Evolutionary conservation across 2,888 invertebrate species (phyloP), one percentile per base, ranked within the genome.

Genomic region (Exephanes ischioxanthus): DNA sequence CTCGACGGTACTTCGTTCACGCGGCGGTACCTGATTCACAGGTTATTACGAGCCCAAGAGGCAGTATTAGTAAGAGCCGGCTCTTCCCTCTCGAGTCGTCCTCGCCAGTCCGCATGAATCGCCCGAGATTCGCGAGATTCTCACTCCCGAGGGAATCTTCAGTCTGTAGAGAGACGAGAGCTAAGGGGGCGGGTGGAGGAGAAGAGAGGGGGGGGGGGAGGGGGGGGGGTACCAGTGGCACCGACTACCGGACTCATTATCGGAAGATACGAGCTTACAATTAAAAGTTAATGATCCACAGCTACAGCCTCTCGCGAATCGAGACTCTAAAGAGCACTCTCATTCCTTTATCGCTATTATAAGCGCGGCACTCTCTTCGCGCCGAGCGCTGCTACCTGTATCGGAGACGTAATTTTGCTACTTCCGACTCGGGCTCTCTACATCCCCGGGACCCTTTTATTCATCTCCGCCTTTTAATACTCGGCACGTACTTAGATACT

Each of bases 251-350:
- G 83, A 80, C 87, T 87, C 86, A 87, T 88, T 88, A 88, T 88
- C 85, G 87, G 80, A 45, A 82, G 86, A 88, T 85, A 85, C 85
- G 85, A 82, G 87, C 83, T 85, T 82, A 88, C 88, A 88, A 88
- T 88, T 88, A 88, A 87, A 88, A 86, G 86, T 88, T 86, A 88
- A 88, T 88, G 88, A 88, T 88, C 83, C 87, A 66, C 68, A 73
- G 80, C 63, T 72, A 66, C 22, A 41, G 61, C 26, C 72, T 81
- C 55, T 78, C 55, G 68, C 63, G 85, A 75, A 72, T 80, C 75
- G 73, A 73, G 80, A 80, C 76, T 77, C 45, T 51, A 73, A 66
- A 84, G 66, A 81, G 68, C 45, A 77, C 53, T 73, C 73, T 53
- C 73, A 53, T 67, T 72, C 19, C 72, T 77, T 76, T 77, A 41